Evolutionary conservation across 1,140 invertebrate genomes (phyloP).

Genomic region (Sinella curviseta): DNA sequence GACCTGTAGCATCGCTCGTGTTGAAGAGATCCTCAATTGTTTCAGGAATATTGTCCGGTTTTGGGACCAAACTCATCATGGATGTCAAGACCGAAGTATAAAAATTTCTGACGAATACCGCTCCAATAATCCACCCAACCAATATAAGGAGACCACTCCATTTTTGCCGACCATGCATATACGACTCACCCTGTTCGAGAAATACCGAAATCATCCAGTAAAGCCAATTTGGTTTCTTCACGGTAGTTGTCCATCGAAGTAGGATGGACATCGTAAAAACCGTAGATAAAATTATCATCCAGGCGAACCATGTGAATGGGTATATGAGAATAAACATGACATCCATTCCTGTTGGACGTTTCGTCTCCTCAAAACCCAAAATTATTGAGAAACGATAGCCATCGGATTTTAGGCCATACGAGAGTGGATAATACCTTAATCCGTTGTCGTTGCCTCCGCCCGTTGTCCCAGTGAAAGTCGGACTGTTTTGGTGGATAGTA

Average conservation of each 20-base stretch:
- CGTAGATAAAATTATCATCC: background rate
- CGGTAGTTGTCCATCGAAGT: too few relatives aligned
- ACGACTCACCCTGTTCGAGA: background rate
- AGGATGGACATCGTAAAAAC: background rate
- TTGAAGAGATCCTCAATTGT: too few relatives aligned
- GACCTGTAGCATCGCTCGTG: background rate
- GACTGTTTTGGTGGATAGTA: too few relatives aligned
- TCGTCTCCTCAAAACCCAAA: background rate
- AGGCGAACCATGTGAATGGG: background rate
- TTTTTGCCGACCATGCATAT: background rate
- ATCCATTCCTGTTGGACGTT: background rate
- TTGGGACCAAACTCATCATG: background rate
- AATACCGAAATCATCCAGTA: background rate
- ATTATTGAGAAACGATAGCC: background rate
- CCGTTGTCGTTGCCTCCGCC: too few relatives aligned
- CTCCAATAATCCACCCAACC: background rate
- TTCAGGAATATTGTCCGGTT: background rate
- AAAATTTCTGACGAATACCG: background rate
- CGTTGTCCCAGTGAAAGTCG: too few relatives aligned
- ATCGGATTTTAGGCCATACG: background rate
- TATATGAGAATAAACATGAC: background rate
- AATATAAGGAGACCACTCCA: background rate
- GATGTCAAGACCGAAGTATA: background rate
- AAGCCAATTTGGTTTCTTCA: background rate
- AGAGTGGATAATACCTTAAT: background rate